Conservation (phyloP, 2,888 invertebrate genomes). For the Leptinotarsa peninsularis region DNA sequence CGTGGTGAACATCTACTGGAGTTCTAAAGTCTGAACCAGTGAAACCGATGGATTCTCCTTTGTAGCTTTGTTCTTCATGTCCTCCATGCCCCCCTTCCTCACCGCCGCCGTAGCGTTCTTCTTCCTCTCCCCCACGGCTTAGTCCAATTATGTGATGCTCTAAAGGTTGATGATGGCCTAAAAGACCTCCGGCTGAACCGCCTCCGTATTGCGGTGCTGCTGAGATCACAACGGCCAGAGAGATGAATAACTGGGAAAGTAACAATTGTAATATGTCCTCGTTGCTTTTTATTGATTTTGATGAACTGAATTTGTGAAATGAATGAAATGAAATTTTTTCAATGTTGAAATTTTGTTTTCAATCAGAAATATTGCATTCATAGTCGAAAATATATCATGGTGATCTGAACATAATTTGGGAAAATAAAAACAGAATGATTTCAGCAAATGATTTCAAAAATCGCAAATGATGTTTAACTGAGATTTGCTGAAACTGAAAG, state of each 20-base stretch:
- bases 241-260: slow-evolving; percentile 43
- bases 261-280: slow-evolving; percentile 1
- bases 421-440: too few relatives aligned
- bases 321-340: too few relatives aligned
- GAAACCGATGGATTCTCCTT: slow-evolving; percentile 48
- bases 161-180: slow-evolving; percentile 48
- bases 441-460: too few relatives aligned
- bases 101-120: slow-evolving; percentile 36
- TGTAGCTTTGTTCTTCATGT: slow-evolving; percentile 29
- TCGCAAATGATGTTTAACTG: not conserved
- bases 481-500: not conserved
- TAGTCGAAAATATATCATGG: too few relatives aligned
- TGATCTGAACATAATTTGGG: too few relatives aligned
- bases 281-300: not conserved
- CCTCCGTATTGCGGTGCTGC: slow-evolving; percentile 49
- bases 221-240: slow-evolving; percentile 37
- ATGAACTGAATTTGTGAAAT: too few relatives aligned
- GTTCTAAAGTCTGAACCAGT: slow-evolving; percentile 55
- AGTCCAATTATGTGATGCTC: slow-evolving; percentile 50
- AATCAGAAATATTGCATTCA: too few relatives aligned
- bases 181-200: slow-evolving; percentile 51
- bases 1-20: slow-evolving; percentile 58
- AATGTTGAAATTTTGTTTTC: too few relatives aligned
- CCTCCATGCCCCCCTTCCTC: slow-evolving; percentile 26
- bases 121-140: slow-evolving; percentile 52